phyloP scores from a whole-genome alignment of 2,888 invertebrate genomes.

The Andrena trimmerana region DNA sequence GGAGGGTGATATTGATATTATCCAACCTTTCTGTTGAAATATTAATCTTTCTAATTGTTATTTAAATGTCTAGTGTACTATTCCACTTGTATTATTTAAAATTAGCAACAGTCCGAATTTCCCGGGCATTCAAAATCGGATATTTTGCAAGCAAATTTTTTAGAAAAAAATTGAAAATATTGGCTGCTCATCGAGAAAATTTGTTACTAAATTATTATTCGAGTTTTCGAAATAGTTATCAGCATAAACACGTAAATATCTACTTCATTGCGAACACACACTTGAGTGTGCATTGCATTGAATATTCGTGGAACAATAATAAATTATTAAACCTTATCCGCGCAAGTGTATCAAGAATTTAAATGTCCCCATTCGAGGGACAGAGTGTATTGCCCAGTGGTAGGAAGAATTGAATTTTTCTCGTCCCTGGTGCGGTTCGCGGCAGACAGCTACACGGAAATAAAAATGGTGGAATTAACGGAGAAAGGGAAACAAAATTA shows the following conservation, averaged over 20 bases:
- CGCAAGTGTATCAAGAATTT: background rate
- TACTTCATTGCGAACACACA: background rate
- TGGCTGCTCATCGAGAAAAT: background rate
- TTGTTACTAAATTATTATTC: background rate
- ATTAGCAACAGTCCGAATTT: no score
- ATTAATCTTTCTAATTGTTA: no score
- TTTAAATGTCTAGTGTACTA: no score
- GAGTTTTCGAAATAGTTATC: background rate
- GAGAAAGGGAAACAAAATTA: slow-evolving; percentile 31
- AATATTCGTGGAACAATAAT: background rate
- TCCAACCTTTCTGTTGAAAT: no score
- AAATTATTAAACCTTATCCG: background rate
- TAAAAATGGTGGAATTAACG: slow-evolving; percentile 31
- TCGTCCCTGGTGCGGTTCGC: background rate
- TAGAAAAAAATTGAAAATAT: background rate
- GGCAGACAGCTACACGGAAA: background rate
- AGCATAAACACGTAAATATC: background rate
- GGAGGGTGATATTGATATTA: no score
- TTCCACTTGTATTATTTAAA: no score
- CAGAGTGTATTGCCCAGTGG: background rate
- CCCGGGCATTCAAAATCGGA: no score
- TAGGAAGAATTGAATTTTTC: slow-evolving; percentile 6
- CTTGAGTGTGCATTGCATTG: background rate
- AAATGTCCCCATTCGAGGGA: background rate
- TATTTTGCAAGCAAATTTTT: no score